Evolutionary conservation across 1,140 invertebrate species (phyloP).

Genomic region (Drosophila parabipectinata): DNA sequence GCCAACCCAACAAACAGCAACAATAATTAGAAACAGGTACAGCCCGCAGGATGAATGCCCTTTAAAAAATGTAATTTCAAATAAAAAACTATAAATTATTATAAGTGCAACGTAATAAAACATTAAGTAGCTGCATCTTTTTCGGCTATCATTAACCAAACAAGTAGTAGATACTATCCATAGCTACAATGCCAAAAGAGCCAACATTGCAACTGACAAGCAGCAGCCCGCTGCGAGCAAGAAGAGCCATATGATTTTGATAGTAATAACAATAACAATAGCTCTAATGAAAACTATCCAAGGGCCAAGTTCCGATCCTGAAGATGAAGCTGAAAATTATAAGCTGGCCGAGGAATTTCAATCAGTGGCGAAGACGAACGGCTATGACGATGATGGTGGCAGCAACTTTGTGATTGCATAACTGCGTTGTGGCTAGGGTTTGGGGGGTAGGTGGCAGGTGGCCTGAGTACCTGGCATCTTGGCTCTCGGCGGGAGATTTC

Average conservation of each 20-base stretch:
- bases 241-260: constrained; percentile 40
- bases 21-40: constrained; percentile 40
- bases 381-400: constrained; percentile 10
- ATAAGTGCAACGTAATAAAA: neutral
- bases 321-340: constrained; percentile 57
- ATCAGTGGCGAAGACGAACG: constrained; percentile 56
- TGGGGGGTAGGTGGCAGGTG: neutral
- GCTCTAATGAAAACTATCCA: constrained; percentile 53
- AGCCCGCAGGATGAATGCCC: neutral
- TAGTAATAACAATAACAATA: constrained; percentile 55
- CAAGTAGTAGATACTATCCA: neutral
- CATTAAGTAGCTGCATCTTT: neutral
- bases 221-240: constrained; percentile 35
- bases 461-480: constrained; percentile 35
- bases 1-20: constrained; percentile 29
- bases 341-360: constrained; percentile 66
- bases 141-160: neutral
- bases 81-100: neutral
- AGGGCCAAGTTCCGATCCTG: constrained; percentile 31
- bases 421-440: constrained; percentile 44
- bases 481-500: constrained; percentile 51
- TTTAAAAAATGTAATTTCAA: constrained; percentile 1
- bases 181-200: constrained; percentile 5
- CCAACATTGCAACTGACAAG: neutral
- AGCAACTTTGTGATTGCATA: constrained; percentile 75